These are phyloP conservation scores for Vanacampus margaritifer DNA, from an alignment of 2,113 vertebrate species.

Conservation along the genomic window DNA sequence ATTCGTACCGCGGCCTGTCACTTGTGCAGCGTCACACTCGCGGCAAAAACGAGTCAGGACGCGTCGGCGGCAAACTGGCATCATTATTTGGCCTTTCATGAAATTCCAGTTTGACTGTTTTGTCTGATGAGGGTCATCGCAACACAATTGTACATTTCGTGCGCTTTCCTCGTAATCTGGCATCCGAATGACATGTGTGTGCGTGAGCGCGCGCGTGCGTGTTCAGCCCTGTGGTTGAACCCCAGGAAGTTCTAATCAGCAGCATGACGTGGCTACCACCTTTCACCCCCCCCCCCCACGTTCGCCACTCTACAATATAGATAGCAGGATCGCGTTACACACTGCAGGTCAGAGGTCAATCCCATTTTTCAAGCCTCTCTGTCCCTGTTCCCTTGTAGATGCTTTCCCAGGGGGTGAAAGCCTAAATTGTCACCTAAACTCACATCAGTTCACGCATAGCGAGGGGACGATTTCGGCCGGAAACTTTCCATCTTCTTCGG, in stretches of 20 bases:
- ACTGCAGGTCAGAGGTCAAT: slow-evolving; percentile 60
- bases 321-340: slow-evolving; percentile 65
- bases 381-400: slow-evolving; percentile 36
- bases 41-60: no score
- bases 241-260: slow-evolving; percentile 56
- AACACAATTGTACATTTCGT: no score
- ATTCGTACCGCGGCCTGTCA: no score
- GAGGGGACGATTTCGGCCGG: slow-evolving; percentile 52
- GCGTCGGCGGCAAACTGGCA: not conserved
- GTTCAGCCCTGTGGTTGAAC: not conserved
- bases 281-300: slow-evolving; percentile 52
- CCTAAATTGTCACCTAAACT: slow-evolving; percentile 61
- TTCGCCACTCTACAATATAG: slow-evolving; percentile 57
- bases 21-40: no score
- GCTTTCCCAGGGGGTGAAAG: slow-evolving; percentile 57
- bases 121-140: no score
- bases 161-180: no score
- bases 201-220: not conserved
- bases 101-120: not conserved
- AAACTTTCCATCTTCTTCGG: slow-evolving; percentile 42
- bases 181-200: not conserved
- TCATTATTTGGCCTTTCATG: not conserved
- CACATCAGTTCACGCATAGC: slow-evolving; percentile 70
- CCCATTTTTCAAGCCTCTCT: slow-evolving; percentile 57
- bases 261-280: slow-evolving; percentile 39